Percentiles rank a stretch among this genome's conserved stretches.
Evolutionary conservation across 2,113 vertebrate species (phyloP).

Genomic region (Epinephelus lanceolatus): DNA sequence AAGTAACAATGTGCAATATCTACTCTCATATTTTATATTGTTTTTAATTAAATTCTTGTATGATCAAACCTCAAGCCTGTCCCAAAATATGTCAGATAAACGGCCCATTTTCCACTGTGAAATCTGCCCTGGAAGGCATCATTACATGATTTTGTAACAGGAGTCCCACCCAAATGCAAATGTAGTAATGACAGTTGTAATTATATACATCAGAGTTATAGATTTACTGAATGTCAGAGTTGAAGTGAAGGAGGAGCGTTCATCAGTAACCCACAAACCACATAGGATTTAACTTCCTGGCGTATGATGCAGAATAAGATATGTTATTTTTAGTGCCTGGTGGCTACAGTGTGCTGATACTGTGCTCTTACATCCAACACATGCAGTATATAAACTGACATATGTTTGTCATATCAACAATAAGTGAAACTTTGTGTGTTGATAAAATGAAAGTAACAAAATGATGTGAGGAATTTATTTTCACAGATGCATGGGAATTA

Average conservation of each 20-base stretch:
- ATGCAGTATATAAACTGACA: constrained; percentile 42
- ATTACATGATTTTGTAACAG: not conserved
- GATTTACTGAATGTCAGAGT: constrained; percentile 26
- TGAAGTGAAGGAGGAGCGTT: constrained; percentile 2
- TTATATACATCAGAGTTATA: not conserved
- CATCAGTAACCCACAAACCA: constrained; percentile 14
- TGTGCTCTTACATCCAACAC: constrained; percentile 47
- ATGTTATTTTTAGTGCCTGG: constrained; percentile 57
- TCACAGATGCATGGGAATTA: constrained; percentile 89
- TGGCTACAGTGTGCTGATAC: constrained; percentile 53
- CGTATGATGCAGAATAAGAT: constrained; percentile 34
- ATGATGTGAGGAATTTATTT: constrained; percentile 82
- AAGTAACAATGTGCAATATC: not conserved
- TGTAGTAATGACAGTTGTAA: not conserved
- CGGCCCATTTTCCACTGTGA: constrained; percentile 44
- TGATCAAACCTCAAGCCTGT: not conserved
- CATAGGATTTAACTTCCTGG: constrained; percentile 10
- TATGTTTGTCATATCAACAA: constrained; percentile 21
- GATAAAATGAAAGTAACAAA: constrained; percentile 78
- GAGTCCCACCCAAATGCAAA: not conserved
- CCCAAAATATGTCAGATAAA: not conserved
- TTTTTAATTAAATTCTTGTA: not conserved
- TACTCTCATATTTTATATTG: constrained; percentile 11
- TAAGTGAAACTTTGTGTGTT: not conserved
- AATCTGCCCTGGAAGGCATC: constrained; percentile 16